Conservation (phyloP, 2,797 vertebrate species). For the Tachyglossus aculeatus region DNA sequence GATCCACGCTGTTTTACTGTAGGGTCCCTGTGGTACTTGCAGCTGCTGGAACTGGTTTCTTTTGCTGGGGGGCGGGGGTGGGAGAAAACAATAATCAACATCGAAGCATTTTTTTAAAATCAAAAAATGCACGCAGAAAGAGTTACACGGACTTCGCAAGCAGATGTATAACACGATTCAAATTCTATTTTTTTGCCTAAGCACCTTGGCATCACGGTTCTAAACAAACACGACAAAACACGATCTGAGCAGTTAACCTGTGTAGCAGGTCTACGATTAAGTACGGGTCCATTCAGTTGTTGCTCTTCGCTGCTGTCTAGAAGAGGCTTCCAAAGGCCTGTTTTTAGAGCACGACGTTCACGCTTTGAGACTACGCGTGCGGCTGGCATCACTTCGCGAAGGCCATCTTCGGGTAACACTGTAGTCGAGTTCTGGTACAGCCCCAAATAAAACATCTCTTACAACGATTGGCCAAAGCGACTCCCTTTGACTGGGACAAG, state of each 20-base stretch:
- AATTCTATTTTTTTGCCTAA: constrained; percentile 24
- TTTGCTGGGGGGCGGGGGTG: too few relatives aligned
- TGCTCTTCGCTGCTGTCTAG: neutral
- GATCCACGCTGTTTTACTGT: neutral
- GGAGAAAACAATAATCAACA: too few relatives aligned
- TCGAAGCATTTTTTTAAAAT: constrained; percentile 29
- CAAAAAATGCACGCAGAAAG: constrained; percentile 18
- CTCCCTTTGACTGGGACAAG: constrained; percentile 29
- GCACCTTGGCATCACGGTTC: constrained; percentile 11
- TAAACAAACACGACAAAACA: constrained; percentile 16
- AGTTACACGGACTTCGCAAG: constrained; percentile 37
- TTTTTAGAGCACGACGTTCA: constrained; percentile 50
- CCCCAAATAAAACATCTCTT: constrained; percentile 41
- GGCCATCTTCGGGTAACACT: constrained; percentile 69
- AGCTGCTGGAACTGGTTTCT: constrained; percentile 33
- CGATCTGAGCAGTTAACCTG: neutral
- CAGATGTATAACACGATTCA: constrained; percentile 23
- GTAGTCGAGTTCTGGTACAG: constrained; percentile 54
- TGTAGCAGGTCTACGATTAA: neutral
- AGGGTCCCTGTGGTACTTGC: constrained; percentile 27
- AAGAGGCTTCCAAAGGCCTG: neutral
- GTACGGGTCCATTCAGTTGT: neutral
- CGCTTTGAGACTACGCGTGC: constrained; percentile 65
- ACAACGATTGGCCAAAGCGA: constrained; percentile 44
- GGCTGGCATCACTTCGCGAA: constrained; percentile 57